These are phyloP conservation scores for Conistra vaccinii DNA, from an alignment of 2,888 invertebrate species.

Conservation along the genomic window DNA sequence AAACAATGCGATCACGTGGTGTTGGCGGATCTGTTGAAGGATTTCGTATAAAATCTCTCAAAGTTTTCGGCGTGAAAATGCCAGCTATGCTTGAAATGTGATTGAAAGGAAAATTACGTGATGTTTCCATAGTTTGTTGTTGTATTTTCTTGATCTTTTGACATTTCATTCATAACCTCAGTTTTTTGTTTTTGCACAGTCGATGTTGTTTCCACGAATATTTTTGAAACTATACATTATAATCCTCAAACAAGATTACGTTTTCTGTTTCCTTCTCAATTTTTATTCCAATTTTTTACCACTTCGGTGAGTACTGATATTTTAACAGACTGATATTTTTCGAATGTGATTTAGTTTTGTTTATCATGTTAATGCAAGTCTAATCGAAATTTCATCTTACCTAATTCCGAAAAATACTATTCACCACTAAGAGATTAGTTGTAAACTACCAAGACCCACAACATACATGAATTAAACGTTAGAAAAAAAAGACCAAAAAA, in stretches of 20 bases:
- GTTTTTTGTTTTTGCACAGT: neutral
- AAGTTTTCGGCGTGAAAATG: neutral
- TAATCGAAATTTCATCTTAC: neutral
- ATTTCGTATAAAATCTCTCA: slow-evolving; percentile 27
- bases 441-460: neutral
- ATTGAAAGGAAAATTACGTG: neutral
- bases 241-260: neutral
- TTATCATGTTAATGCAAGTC: neutral
- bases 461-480: too few relatives aligned
- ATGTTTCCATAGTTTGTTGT: neutral
- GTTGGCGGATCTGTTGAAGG: slow-evolving; percentile 15
- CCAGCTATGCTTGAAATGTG: neutral
- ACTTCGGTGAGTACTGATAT: neutral
- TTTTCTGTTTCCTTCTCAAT: neutral
- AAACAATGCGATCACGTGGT: slow-evolving; percentile 53
- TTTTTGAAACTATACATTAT: neutral
- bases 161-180: neutral
- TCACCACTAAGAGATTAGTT: neutral
- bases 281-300: neutral
- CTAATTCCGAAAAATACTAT: neutral
- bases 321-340: neutral
- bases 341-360: neutral
- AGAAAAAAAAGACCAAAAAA: too few relatives aligned
- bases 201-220: neutral
- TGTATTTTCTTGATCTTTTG: neutral